Evolutionary conservation across 1,140 invertebrate genomes (phyloP), one percentile per base, ranked within the genome.

Genomic region (Arctopsyche grandis): DNA sequence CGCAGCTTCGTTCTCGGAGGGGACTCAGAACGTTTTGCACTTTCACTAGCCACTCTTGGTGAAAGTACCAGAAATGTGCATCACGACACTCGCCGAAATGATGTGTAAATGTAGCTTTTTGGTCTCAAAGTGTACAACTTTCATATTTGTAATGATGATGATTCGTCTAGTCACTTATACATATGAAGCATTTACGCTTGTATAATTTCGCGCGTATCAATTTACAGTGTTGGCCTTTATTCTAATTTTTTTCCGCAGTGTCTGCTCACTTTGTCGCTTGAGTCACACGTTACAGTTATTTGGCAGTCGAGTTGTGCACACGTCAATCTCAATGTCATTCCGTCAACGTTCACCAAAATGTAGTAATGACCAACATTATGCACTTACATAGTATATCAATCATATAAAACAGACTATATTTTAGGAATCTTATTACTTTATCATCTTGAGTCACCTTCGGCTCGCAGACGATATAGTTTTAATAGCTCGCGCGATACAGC

Each of bases 11-110:
- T 16, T 56, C 56, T 38, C 29, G 29, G 29, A 1, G 29, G n/a
- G n/a, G n/a, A n/a, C n/a, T 38, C 29, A 1, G 3, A 7, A 52
- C 10, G 48, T 52, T 19, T 26, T 26, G 63, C 21, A 66, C 63
- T 66, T 66, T 66, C 63, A 66, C 63, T 66, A 5, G 24, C 14
- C 14, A 24, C 63, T 66, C 21, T 22, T 12, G 24, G 63, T 66
- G 63, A 66, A 66, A 66, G 63, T 66, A 12, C 9, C 21, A 22
- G 5, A 19, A 26, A 66, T 12, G 63, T 66, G 9, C 63, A 66
- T 66, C 63, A 66, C 63, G 63, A 66, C 63, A 26, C 24, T 66
- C 63, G 21, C 22, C 63, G 24, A 66, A 66, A 66, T 26, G 10
- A 66, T 26, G 24, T 66, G 22, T 26, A 26, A 66, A 66, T 12